A percentile compares a stretch with the other conserved stretches of the same genome.
Conservation (phyloP, 1,140 invertebrate genomes). For the Pseudomyrmex sp. region DNA sequence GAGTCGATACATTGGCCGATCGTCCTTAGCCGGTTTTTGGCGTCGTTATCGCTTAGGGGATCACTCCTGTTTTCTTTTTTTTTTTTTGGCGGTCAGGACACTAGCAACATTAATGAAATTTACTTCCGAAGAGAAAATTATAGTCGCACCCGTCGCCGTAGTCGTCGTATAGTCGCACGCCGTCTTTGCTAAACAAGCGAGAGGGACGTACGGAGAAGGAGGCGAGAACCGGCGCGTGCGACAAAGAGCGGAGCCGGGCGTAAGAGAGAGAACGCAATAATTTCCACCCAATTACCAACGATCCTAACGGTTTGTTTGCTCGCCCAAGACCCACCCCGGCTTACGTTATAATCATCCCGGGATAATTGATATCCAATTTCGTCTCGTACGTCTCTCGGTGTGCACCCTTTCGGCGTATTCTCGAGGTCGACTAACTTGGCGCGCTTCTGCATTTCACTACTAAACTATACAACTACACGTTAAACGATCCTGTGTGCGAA, state of each 20-base stretch:
- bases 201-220: constrained; percentile 4
- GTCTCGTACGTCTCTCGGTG: constrained; percentile 63
- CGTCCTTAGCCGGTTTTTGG: constrained; percentile 26
- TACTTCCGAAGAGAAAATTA: constrained; percentile 74
- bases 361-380: constrained; percentile 78
- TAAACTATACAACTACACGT: background rate
- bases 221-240: constrained; percentile 1
- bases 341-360: constrained; percentile 74
- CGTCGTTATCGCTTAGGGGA: constrained; percentile 48
- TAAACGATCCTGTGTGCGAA: background rate
- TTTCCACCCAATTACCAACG: constrained; percentile 74
- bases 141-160: constrained; percentile 42
- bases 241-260: constrained; percentile 3
- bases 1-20: constrained; percentile 32
- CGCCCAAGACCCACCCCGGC: constrained; percentile 66
- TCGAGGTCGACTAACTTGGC: constrained; percentile 34
- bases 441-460: background rate
- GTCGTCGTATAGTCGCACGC: constrained; percentile 19
- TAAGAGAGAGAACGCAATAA: constrained; percentile 66
- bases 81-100: background rate
- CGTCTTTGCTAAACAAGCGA: constrained; percentile 23
- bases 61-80: background rate
- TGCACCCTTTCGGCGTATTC: constrained; percentile 25
- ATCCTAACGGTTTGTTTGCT: constrained; percentile 77
- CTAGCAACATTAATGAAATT: constrained; percentile 69